Evolutionary conservation across 2,113 vertebrate genomes (phyloP).

Genomic region (Podarcis raffonei): DNA sequence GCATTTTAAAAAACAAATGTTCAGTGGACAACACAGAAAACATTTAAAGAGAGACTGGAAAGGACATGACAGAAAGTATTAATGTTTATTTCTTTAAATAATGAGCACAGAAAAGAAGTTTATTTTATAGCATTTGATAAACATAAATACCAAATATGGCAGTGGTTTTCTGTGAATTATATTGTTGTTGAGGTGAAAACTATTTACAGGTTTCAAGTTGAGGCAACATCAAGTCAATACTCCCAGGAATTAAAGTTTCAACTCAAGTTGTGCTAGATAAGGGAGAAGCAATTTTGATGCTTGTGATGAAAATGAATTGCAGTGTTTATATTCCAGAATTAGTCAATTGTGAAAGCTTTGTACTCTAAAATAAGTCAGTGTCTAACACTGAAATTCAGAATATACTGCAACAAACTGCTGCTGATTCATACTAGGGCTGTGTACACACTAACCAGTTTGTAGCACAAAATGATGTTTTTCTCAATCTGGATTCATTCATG

Average conservation of each 20-base stretch:
- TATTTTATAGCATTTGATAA: conserved; percentile 51
- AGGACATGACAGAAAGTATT: conserved; percentile 32
- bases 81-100: conserved; percentile 52
- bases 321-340: conserved; percentile 20
- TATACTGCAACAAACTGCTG: neutral
- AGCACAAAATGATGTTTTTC: too few relatives aligned
- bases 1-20: neutral
- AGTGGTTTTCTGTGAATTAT: conserved; percentile 28
- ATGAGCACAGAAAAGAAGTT: conserved; percentile 28
- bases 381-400: conserved; percentile 39
- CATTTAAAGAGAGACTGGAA: conserved; percentile 41
- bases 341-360: conserved; percentile 34
- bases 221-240: conserved; percentile 32
- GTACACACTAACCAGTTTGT: too few relatives aligned
- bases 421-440: neutral
- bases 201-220: conserved; percentile 21
- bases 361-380: conserved; percentile 19
- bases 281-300: conserved; percentile 34
- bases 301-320: neutral
- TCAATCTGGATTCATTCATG: too few relatives aligned
- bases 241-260: conserved; percentile 58
- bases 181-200: conserved; percentile 18
- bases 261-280: conserved; percentile 46
- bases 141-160: neutral
- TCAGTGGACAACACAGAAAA: conserved; percentile 30